phyloP scores from a whole-genome alignment of 2,797 vertebrate species.

The Acanthiza pusilla region DNA sequence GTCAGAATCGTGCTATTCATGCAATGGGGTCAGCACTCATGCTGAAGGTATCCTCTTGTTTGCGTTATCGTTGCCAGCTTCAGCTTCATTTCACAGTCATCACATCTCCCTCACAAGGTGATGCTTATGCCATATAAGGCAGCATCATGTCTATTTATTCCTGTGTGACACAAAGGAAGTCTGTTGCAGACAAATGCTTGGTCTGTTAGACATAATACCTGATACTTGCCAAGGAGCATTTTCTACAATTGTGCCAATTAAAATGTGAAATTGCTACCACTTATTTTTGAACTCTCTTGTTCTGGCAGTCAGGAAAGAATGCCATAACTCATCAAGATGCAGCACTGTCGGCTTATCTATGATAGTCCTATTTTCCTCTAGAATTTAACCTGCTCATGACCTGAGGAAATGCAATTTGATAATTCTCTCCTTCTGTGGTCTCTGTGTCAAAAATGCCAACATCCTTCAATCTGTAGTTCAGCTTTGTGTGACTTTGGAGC shows the following conservation, averaged over 20 bases:
- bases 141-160: slow-evolving; percentile 36
- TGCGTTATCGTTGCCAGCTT: background rate
- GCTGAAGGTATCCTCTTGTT: slow-evolving; percentile 11
- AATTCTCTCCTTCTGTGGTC: background rate
- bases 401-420: background rate
- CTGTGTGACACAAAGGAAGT: slow-evolving; percentile 37
- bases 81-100: slow-evolving; percentile 16
- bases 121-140: slow-evolving; percentile 30
- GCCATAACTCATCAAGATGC: slow-evolving; percentile 24
- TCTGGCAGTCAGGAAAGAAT: slow-evolving; percentile 26
- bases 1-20: background rate
- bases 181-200: slow-evolving; percentile 56
- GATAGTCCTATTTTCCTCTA: background rate
- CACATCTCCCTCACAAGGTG: slow-evolving; percentile 31
- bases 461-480: background rate
- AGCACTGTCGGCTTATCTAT: background rate
- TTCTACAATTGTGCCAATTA: slow-evolving; percentile 56
- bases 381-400: slow-evolving; percentile 20
- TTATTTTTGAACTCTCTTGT: slow-evolving; percentile 26
- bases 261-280: slow-evolving; percentile 45
- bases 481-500: background rate
- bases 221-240: slow-evolving; percentile 58
- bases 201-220: slow-evolving; percentile 51
- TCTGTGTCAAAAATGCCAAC: background rate
- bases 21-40: background rate